A percentile compares a stretch with the other conserved stretches of the same genome.
These are phyloP conservation scores for Manis pentadactyla DNA, from an alignment of 2,797 vertebrate genomes.

Conservation along the genomic window DNA sequence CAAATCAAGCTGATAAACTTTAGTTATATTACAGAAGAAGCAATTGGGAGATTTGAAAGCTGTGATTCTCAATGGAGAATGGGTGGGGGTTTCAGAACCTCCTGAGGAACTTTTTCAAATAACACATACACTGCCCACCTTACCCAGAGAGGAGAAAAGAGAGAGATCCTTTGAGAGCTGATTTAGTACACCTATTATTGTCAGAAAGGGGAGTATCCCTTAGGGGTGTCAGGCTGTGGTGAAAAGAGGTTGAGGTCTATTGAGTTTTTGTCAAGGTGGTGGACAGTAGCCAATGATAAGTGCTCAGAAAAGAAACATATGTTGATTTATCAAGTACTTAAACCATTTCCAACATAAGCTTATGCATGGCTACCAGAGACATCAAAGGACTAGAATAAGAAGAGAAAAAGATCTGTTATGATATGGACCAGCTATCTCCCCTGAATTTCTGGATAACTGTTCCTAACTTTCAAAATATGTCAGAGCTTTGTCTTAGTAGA, in stretches of 20 bases:
- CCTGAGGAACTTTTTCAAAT: neutral
- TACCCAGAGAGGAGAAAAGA: neutral
- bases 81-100: neutral
- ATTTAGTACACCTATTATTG: neutral
- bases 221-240: neutral
- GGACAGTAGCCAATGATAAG: neutral
- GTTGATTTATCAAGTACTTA: conserved; percentile 10
- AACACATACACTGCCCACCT: neutral
- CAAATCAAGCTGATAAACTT: neutral
- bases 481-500: neutral
- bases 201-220: neutral
- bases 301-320: conserved; percentile 9
- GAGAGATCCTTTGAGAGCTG: neutral
- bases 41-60: conserved; percentile 28
- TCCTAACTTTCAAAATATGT: conserved; percentile 14
- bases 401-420: neutral
- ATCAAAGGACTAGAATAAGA: neutral
- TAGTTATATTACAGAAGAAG: neutral
- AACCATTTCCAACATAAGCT: neutral
- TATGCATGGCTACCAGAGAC: neutral
- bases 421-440: neutral
- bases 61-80: neutral
- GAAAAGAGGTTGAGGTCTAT: neutral
- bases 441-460: neutral
- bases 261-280: neutral